Conservation (phyloP, 1,140 invertebrate genomes). For the Ladona fulva region DNA sequence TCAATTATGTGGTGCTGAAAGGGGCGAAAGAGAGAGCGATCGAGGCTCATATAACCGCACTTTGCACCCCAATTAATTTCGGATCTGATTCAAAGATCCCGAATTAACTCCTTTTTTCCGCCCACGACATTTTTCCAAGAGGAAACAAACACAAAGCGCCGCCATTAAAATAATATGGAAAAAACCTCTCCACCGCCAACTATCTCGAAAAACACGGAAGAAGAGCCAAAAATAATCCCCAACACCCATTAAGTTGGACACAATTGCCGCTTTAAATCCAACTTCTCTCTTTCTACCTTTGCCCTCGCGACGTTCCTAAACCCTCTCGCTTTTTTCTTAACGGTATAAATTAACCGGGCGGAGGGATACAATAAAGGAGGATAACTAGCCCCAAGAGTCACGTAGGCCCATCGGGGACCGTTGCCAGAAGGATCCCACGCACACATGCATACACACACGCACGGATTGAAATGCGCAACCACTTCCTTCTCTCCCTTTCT, state of each 20-base stretch:
- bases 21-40: no score
- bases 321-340: no score
- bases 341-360: no score
- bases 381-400: no score
- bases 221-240: not conserved
- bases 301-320: not conserved
- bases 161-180: not conserved
- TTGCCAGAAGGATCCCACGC: no score
- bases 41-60: no score
- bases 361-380: no score
- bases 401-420: no score
- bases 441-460: no score
- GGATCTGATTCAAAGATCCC: not conserved
- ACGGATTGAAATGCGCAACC: no score
- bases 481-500: no score
- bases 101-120: not conserved
- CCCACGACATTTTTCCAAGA: not conserved
- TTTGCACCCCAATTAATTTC: not conserved
- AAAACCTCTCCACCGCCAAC: not conserved
- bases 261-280: constrained; percentile 5
- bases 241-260: not conserved
- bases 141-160: not conserved
- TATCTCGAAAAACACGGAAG: constrained; percentile 1
- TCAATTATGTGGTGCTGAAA: no score
- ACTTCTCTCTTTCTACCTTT: not conserved